Evolutionary conservation across 2,888 invertebrate species (phyloP).

Genomic region (Kryphioiulus occultus): DNA sequence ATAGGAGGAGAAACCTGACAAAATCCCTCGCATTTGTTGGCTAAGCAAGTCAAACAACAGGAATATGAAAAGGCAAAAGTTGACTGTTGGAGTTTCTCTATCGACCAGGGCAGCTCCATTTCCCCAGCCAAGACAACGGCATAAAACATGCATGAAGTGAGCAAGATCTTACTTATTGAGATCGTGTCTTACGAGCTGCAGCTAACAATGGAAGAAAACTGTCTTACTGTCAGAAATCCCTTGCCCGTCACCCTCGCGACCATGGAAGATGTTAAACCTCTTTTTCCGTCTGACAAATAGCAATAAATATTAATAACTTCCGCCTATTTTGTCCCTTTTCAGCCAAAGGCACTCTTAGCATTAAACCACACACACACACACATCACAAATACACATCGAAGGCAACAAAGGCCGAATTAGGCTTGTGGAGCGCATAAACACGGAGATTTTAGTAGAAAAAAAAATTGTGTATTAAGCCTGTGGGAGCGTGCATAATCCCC

Average conservation of each 20-base stretch:
- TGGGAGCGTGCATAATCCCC: not conserved
- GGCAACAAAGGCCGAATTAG: not conserved
- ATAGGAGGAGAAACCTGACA: not conserved
- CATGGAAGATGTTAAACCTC: not conserved
- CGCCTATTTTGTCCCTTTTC: not conserved
- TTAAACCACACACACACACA: too few relatives aligned
- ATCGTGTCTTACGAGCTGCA: not conserved
- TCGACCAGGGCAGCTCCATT: not conserved
- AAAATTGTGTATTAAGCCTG: not conserved
- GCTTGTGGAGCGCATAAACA: not conserved
- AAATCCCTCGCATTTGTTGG: not conserved
- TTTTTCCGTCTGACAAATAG: constrained; percentile 17
- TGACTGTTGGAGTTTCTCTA: not conserved
- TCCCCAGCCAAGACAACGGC: not conserved
- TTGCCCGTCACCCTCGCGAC: not conserved
- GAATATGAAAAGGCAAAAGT: not conserved
- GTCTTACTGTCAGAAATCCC: constrained; percentile 16
- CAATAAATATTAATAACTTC: constrained; percentile 33
- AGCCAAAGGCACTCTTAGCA: not conserved
- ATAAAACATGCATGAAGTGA: constrained; percentile 40
- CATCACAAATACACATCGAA: too few relatives aligned
- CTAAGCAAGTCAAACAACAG: not conserved
- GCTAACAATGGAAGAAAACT: not conserved
- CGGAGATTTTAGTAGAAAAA: not conserved
- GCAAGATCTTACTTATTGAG: not conserved